Evolutionary conservation across 1,140 invertebrate species (phyloP), one percentile per base, ranked within the genome.

Genomic region (Protaetia brevitarsis): DNA sequence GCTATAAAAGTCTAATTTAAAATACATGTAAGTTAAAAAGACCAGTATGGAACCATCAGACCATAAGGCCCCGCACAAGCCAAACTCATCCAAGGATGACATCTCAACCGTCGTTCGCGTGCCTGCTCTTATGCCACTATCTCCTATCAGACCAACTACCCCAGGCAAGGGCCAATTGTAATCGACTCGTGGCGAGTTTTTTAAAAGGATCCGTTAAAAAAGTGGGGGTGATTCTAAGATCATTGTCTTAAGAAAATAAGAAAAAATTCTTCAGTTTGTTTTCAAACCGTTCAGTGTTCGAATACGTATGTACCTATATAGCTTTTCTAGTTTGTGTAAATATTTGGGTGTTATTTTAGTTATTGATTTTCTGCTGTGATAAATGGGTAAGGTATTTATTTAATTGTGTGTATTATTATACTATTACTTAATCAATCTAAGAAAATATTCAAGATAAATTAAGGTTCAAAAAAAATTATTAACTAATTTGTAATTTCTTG

Each of bases 91-190:
- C 66, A 73, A 74, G 73, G 68, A 74, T 68, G 72, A 76, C 73
- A 70, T 67, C 69, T 70, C 66, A 76, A 76, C 74, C 72, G 73
- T 74, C 74, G 69, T n/a, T n/a, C n/a, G n/a, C n/a, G 1, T n/a
- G 4, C 5, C 4, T n/a, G 8, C 8, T 34, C 41, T 51, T 65
- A 69, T 73, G 71, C 64, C 72, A 71, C 72, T 72, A 58, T 41
- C 57, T 65, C 23, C 37, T 62, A 58, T 34, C 31, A 56, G 37
- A 36, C 41, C 57, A 23, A 3, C 63, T 61, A 62, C 63, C 58
- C 31, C 65, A 30, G 19, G 29, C 16, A 63, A 26, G 21, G 8
- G 34, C 21, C 13, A 26, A 16, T 41, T 63, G 21, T 63, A 41
- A 51, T 51, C 19, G 10, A 16, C 62, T 63, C 26, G 26, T n/a